phyloP scores from a whole-genome alignment of 2,113 vertebrate species.

The Puntigrus tetrazona region DNA sequence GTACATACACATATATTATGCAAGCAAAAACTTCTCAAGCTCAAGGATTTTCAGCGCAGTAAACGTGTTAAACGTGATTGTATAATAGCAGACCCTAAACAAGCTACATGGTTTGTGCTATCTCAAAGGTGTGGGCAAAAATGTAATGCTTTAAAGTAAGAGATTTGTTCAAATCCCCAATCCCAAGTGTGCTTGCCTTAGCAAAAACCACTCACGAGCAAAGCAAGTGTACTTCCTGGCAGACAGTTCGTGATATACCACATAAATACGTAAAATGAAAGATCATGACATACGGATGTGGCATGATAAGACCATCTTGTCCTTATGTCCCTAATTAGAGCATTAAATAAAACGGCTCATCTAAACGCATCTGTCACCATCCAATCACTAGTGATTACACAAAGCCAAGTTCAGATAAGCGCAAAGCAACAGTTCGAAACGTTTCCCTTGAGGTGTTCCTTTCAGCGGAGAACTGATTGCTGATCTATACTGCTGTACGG shows the following conservation, averaged over 20 bases:
- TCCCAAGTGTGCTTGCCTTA: neutral
- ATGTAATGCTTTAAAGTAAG: neutral
- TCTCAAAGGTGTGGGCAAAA: neutral
- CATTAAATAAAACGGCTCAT: conserved; percentile 22
- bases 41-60: neutral
- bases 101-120: neutral
- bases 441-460: conserved; percentile 4
- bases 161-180: neutral
- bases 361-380: conserved; percentile 39
- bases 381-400: conserved; percentile 34
- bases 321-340: neutral
- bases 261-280: neutral
- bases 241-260: neutral
- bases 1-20: too few relatives aligned
- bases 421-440: neutral
- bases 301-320: neutral
- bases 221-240: neutral
- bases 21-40: too few relatives aligned
- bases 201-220: neutral
- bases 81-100: neutral
- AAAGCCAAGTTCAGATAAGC: conserved; percentile 28
- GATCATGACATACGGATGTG: neutral
- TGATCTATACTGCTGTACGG: conserved; percentile 23
- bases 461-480: conserved; percentile 9
- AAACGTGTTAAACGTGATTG: neutral